Evolutionary conservation across 2,888 invertebrate species (phyloP).

Genomic region (Craniophora ligustri): DNA sequence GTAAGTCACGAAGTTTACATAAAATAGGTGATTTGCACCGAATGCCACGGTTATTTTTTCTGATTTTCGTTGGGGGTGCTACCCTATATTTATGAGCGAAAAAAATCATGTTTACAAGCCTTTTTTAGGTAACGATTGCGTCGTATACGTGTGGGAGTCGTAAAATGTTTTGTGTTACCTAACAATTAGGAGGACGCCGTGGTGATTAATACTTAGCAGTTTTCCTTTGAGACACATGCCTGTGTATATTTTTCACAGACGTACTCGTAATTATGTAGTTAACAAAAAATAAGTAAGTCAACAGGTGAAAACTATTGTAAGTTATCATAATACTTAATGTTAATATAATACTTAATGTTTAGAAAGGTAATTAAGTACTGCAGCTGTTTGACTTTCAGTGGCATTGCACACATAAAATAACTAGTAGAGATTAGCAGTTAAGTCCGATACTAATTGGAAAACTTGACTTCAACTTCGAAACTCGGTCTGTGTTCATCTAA

Average conservation of each 20-base stretch:
- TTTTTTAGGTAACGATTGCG: conserved; percentile 65
- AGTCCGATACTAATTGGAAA: conserved; percentile 67
- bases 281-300: background rate
- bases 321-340: conserved; percentile 11
- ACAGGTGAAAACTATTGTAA: conserved; percentile 21
- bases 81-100: conserved; percentile 72
- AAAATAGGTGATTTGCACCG: conserved; percentile 86
- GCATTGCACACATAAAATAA: conserved; percentile 45
- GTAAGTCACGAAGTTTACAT: conserved; percentile 88
- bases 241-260: background rate
- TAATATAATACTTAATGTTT: conserved; percentile 23
- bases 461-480: conserved; percentile 65
- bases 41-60: conserved; percentile 81
- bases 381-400: conserved; percentile 46
- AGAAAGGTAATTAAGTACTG: conserved; percentile 41
- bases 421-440: conserved; percentile 53
- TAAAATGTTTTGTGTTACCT: conserved; percentile 78
- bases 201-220: conserved; percentile 69
- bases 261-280: background rate
- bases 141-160: conserved; percentile 62
- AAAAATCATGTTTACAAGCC: conserved; percentile 84
- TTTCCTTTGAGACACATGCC: conserved; percentile 15
- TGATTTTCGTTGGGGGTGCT: conserved; percentile 73
- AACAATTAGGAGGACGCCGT: conserved; percentile 65
- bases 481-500: conserved; percentile 71